Conservation (phyloP, 2,797 vertebrate species). For the Coregonus sp. region DNA sequence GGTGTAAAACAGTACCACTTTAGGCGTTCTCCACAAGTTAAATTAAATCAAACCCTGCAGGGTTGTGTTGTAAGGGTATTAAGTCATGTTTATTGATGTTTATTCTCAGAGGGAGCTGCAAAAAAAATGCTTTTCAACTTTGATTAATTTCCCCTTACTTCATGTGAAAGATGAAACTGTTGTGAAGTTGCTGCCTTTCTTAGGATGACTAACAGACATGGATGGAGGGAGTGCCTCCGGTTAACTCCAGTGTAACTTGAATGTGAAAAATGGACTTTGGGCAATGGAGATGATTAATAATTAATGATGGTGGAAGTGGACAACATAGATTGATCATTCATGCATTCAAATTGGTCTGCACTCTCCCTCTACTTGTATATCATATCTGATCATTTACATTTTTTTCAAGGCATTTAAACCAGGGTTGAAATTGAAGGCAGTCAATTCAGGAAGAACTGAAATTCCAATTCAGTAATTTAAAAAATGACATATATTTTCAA, state of each 20-base stretch:
- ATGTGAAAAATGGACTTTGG: conserved; percentile 64
- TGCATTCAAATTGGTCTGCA: conserved; percentile 56
- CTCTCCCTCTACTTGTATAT: conserved; percentile 38
- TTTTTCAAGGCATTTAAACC: no score
- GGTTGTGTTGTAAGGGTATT: conserved; percentile 74
- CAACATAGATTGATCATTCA: conserved; percentile 61
- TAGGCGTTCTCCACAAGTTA: conserved; percentile 72
- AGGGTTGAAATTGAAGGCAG: neutral
- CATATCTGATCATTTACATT: conserved; percentile 26
- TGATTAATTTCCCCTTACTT: conserved; percentile 75
- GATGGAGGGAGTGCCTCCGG: conserved; percentile 63
- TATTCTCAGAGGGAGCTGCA: conserved; percentile 74
- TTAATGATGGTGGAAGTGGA: conserved; percentile 58
- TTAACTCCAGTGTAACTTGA: conserved; percentile 65
- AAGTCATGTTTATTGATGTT: conserved; percentile 81
- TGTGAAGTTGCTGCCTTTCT: conserved; percentile 54
- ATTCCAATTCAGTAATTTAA: neutral
- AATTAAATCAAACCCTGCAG: conserved; percentile 76
- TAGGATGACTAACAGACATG: conserved; percentile 65
- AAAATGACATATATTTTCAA: neutral
- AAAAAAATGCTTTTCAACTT: conserved; percentile 75
- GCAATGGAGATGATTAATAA: conserved; percentile 52
- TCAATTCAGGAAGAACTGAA: neutral
- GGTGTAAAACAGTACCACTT: conserved; percentile 78
- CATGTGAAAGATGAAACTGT: conserved; percentile 71